Evolutionary conservation across 1,140 invertebrate genomes (phyloP).

Genomic region (Helicoverpa armigera): DNA sequence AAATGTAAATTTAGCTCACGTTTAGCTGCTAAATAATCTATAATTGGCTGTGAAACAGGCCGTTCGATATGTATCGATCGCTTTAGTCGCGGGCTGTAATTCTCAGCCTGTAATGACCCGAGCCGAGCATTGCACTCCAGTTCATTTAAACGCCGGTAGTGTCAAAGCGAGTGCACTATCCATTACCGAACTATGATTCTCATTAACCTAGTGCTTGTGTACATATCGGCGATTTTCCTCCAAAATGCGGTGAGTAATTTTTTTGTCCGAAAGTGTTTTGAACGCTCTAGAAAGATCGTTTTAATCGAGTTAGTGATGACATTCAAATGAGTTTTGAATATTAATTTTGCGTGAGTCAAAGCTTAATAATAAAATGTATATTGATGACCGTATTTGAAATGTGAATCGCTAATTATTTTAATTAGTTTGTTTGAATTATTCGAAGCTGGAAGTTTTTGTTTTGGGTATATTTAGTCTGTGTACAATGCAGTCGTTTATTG

Average conservation of each 20-base stretch:
- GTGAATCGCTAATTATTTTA: no score
- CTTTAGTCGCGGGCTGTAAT: background rate
- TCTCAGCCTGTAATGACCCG: background rate
- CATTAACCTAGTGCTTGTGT: background rate
- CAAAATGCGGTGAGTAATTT: slow-evolving; percentile 18
- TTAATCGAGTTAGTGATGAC: no score
- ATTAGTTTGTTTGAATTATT: no score
- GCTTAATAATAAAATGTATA: no score
- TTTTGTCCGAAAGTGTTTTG: background rate
- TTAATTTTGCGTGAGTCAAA: no score
- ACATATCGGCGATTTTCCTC: background rate
- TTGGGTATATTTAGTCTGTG: no score
- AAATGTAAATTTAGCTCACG: background rate
- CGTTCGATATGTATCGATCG: slow-evolving; percentile 10
- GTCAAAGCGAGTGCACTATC: slow-evolving; percentile 4
- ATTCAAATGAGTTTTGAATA: no score
- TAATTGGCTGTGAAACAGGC: slow-evolving; percentile 7
- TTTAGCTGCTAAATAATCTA: background rate
- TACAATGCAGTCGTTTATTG: no score
- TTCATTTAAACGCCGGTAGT: slow-evolving; percentile 10
- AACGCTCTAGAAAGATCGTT: no score
- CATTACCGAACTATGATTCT: slow-evolving; percentile 32
- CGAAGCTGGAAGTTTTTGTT: no score
- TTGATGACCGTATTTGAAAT: no score
- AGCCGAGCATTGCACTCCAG: slow-evolving; percentile 20